Evolutionary conservation across 2,888 invertebrate genomes (phyloP), one percentile per base, ranked within the genome.

Genomic region (Merodon equestris): DNA sequence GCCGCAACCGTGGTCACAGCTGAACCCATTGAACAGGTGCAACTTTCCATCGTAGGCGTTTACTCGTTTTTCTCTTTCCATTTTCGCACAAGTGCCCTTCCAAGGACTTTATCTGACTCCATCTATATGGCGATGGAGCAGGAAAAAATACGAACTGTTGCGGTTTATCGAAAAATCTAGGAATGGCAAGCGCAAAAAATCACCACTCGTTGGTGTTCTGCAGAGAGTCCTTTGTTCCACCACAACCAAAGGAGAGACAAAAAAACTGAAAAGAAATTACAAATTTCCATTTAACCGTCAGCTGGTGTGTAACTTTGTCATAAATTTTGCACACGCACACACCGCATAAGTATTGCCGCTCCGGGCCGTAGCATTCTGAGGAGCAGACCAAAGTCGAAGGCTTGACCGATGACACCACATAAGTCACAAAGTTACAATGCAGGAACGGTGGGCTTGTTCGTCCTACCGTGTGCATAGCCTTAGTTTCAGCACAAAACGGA

Each of bases 281-380:
- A 67, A 81, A 76, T 58, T 81, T 81, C 60, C 70, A 81, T 72
- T 76, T 58, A 67, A 63, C 48, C 61, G 54, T 63, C 70, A 79
- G 70, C 66, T 67, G 66, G 70, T 61, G 72, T 66, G 77, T 63
- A 68, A 72, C 48, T 73, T 64, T 60, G 73, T 73, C 79, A 79
- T 79, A 79, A 63, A 79, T 73, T 68, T 73, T 79, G 73, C 74
- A 74, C 79, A 73, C 70, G 54, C 79, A 79, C 70, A 64, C 74
- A 70, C 54, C 54, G 51, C 53, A 68, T 5, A 48, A 54, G 67
- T 58, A 57, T 12, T 18, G 9, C 19, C 27, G 7, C 27, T 17
- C n/a, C n/a, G 27, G 15, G 27, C 40, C 15, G 7, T 17, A 18
- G 53, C 34, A n/a, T 44, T 36, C 50, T 27, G 38, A 57, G 72